Conservation (phyloP, 1,140 invertebrate genomes). For the Microplitis mediator region DNA sequence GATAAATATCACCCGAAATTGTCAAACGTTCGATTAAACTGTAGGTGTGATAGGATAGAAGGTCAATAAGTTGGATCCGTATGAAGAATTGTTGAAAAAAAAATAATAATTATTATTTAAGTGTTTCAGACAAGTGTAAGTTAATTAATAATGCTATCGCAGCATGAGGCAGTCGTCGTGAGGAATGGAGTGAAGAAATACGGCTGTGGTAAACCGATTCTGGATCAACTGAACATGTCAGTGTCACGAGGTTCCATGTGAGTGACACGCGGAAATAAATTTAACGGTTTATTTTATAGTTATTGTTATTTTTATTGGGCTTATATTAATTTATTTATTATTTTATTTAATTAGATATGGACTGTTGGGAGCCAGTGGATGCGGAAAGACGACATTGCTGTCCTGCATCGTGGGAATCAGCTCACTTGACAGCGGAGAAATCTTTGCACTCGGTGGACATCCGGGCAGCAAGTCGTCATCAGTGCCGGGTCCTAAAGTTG, state of each 20-base stretch:
- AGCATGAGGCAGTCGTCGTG: conserved; percentile 62
- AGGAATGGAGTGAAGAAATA: conserved; percentile 67
- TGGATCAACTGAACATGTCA: conserved; percentile 68
- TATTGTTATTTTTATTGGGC: no score
- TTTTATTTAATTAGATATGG: conserved; percentile 72
- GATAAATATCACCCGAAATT: background rate
- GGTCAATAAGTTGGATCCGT: no score
- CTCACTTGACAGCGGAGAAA: conserved; percentile 74
- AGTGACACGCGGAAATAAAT: conserved; percentile 48
- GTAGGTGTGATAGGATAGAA: no score
- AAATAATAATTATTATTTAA: no score
- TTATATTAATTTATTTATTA: background rate
- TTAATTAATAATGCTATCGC: background rate
- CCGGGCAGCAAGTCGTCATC: conserved; percentile 76
- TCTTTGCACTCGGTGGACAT: conserved; percentile 78
- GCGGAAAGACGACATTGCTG: conserved; percentile 84
- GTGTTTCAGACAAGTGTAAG: background rate
- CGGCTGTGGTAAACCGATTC: conserved; percentile 61
- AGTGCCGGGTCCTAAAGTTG: conserved; percentile 78
- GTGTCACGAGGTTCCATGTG: conserved; percentile 71
- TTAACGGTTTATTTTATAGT: no score
- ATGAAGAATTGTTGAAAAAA: no score
- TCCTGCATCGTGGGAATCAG: conserved; percentile 84
- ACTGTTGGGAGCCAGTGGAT: conserved; percentile 83
- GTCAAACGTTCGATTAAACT: no score